Base-by-base conservation (phyloP, 92 coral and sea anemone species). In the Muricea muricata region DNA sequence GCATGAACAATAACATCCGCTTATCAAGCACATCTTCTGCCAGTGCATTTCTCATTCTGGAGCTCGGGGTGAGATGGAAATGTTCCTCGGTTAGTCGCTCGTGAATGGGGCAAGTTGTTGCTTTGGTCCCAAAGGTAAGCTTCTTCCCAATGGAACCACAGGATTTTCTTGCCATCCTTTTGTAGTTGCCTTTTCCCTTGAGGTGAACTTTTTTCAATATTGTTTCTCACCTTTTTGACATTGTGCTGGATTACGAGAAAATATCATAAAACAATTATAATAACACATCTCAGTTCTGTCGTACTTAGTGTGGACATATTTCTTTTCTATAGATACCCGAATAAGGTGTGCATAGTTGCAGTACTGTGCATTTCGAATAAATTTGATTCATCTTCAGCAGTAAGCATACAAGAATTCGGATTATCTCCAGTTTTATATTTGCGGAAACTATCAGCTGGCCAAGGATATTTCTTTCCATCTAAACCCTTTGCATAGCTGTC, bases 11-110 rank as follows among this genome's bases (percentile, higher is more conserved):
- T 60, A 60, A 60, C 68, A 60, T 60, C 35, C 68, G 34, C 35
- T 60, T 25, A 21, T 60, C 68, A 33, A 60, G 33, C 6, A 24
- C 68, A 60, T 31, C 75, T 17, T 68, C 75, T 2, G 75, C 75
- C 39, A 68, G 26, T 40, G 23, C 75, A 31, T 68, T 68, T 30
- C 75, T 68, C 75, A 68, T 40, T 68, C 75, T 40, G 6, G 75
- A 32, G 35, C 75, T 68, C 12, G 75, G 75, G 23, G 48, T 68
- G 10, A 68, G 52, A 7, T 68, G 75, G 47, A 68, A 68, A 68
- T 68, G 75, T 0, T 68, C 75, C 23, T 68, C 75, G 33, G 33
- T 68, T 10, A 68, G 48, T 15, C 35, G 46, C n/a, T 68, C 50
- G 12, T 68, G 75, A 40, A 34, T 34, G 26, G 23, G 75, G 50